Base-by-base conservation (phyloP, 2,113 vertebrate genomes). In the Pseudolaguvia tuberculata region DNA sequence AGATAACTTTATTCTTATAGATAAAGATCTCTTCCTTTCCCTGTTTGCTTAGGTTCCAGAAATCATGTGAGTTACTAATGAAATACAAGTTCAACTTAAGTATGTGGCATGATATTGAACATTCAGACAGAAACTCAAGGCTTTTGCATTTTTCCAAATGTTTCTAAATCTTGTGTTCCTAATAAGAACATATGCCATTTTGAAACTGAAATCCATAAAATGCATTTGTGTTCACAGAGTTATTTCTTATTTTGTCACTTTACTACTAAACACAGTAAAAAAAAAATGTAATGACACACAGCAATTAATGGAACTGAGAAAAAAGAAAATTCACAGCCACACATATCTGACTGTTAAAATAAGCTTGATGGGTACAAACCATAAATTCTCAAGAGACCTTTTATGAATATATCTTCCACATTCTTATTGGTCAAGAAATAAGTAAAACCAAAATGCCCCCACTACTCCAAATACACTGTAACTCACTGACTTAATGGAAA, bases 81-180 rank as follows among this genome's bases (percentile, higher is more conserved):
- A 66, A 27, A n/a, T 48, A 66, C 63, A n/a, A n/a, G 13, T 47
- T 66, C 4, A 66, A 56, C 79, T 75, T n/a, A n/a, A n/a, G n/a
- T n/a, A 86, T 80, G 83, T 82, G 85, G 82, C 83, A 84, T 70
- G 67, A 80, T 73, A 58, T 80, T 78, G 61, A 82, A 87, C 84
- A 84, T 85, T 70, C 76, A 70, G 75, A 77, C 79, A 72, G 79
- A 73, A 59, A 50, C 81, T 79, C 39, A 76, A 83, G 48, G 52
- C 12, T 48, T 23, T 47, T 1, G 8, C 35, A 18, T 15, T 48
- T 15, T 25, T 66, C 45, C 9, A 66, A 66, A 66, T 18, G 8
- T 12, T 50, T 11, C 14, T n/a, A 21, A 13, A 1, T 42, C 39
- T 47, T 1, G 39, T 25, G 13, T 45, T 63, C 20, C 8, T 15